Evolutionary conservation across 2,888 invertebrate species (phyloP).

Genomic region (Palloptera scutellata): DNA sequence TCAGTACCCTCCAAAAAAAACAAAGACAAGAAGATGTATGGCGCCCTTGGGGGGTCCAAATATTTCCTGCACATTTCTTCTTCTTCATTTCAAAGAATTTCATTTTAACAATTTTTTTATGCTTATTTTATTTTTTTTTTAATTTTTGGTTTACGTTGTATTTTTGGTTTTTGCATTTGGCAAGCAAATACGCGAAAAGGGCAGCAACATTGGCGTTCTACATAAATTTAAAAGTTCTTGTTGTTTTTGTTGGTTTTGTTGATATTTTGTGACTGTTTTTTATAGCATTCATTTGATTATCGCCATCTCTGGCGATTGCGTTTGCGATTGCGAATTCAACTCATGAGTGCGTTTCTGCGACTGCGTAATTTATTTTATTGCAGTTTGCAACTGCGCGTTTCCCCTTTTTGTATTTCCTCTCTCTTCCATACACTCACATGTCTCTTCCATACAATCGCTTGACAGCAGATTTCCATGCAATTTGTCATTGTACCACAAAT

Average conservation of each 20-base stretch:
- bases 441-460: too few relatives aligned
- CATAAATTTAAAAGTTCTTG: neutral
- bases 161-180: constrained; percentile 9
- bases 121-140: neutral
- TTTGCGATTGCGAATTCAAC: neutral
- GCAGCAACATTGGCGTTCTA: neutral
- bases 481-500: too few relatives aligned
- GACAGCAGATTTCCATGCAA: too few relatives aligned
- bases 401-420: neutral
- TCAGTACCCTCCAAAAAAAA: too few relatives aligned
- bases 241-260: too few relatives aligned
- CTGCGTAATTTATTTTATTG: constrained; percentile 26
- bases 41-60: constrained; percentile 39
- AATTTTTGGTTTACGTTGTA: neutral
- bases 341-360: neutral
- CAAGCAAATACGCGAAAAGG: constrained; percentile 13
- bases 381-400: constrained; percentile 3
- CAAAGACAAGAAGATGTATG: constrained; percentile 18
- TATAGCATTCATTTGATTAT: constrained; percentile 32
- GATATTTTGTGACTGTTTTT: too few relatives aligned
- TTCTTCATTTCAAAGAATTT: constrained; percentile 23
- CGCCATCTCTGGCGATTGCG: constrained; percentile 21
- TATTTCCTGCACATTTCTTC: constrained; percentile 20
- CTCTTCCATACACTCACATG: too few relatives aligned
- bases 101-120: constrained; percentile 22